These are phyloP conservation scores for Caerostris darwini DNA, from an alignment of 1,140 invertebrate genomes.

Conservation along the genomic window DNA sequence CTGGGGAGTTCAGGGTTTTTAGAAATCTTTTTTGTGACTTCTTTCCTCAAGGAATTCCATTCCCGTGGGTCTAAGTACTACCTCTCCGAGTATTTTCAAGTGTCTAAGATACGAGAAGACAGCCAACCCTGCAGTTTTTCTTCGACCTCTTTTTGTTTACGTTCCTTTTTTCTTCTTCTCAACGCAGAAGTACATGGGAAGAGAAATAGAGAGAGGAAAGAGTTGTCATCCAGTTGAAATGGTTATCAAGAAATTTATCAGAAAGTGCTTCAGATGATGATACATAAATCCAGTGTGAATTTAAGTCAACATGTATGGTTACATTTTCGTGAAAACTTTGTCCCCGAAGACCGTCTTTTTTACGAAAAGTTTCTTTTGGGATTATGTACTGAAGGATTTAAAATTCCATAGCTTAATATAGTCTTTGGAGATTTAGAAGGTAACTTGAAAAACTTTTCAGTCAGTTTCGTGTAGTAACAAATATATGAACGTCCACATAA, in stretches of 20 bases:
- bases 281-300: slow-evolving; percentile 53
- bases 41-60: slow-evolving; percentile 25
- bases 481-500: too few species aligned
- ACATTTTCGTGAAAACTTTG: background rate
- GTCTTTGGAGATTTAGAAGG: background rate
- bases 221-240: slow-evolving; percentile 54
- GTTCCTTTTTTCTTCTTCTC: background rate
- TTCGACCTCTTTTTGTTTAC: slow-evolving; percentile 25
- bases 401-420: background rate
- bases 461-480: background rate
- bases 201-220: background rate
- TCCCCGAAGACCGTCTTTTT: background rate
- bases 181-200: background rate
- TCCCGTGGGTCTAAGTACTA: slow-evolving; percentile 33
- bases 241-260: slow-evolving; percentile 67
- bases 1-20: slow-evolving; percentile 27
- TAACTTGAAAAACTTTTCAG: background rate
- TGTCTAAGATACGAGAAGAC: slow-evolving; percentile 33
- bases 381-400: background rate
- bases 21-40: slow-evolving; percentile 62
- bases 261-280: slow-evolving; percentile 22
- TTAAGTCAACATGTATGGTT: background rate
- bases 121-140: slow-evolving; percentile 30
- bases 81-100: slow-evolving; percentile 58
- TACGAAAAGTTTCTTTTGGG: slow-evolving; percentile 12